Evolutionary conservation across 2,113 vertebrate species (phyloP).

Genomic region (Pachyramphus minor): DNA sequence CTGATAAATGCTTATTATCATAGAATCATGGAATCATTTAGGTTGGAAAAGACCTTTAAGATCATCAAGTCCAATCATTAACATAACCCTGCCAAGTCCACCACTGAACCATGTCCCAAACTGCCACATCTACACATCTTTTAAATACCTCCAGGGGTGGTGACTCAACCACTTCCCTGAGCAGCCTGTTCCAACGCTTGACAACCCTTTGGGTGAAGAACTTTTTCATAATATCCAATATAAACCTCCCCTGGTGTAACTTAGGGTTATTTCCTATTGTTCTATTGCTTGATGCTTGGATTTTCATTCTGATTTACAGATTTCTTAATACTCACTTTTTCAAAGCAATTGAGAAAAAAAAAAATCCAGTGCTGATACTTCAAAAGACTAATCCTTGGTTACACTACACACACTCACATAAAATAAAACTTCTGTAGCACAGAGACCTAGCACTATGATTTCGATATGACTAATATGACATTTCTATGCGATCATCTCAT

Average conservation of each 20-base stretch:
- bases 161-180: background rate
- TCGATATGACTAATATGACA: background rate
- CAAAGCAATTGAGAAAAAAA: background rate
- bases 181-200: background rate
- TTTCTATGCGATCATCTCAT: background rate
- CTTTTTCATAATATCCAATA: background rate
- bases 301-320: background rate
- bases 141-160: background rate
- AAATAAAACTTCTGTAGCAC: background rate
- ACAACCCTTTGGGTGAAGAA: background rate
- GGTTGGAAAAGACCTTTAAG: background rate
- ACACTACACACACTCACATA: background rate
- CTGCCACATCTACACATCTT: background rate
- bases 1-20: background rate
- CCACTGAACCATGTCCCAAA: background rate
- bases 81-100: background rate
- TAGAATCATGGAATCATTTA: background rate
- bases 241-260: background rate
- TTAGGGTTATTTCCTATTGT: background rate
- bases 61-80: background rate
- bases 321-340: background rate
- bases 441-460: background rate
- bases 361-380: background rate
- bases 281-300: background rate
- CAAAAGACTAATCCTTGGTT: background rate